These are phyloP conservation scores for Caenorhabditis sp. DNA, from an alignment of 2,888 invertebrate genomes.

Conservation along the genomic window DNA sequence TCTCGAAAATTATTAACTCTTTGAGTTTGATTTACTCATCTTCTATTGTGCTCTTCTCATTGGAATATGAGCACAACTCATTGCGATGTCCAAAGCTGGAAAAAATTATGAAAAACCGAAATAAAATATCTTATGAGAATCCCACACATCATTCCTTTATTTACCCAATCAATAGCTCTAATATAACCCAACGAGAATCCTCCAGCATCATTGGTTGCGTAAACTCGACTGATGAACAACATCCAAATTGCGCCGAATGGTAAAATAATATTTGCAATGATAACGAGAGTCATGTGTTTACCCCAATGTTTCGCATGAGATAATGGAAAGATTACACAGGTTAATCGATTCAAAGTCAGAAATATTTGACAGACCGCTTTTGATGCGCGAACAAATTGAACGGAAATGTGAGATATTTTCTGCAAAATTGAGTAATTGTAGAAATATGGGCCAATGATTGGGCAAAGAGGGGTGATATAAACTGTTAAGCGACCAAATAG, in stretches of 20 bases:
- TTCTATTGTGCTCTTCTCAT: too few species aligned
- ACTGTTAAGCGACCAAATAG: neutral
- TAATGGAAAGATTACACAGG: constrained; percentile 16
- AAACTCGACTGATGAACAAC: too few species aligned
- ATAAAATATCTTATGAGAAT: too few species aligned
- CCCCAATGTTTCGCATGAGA: constrained; percentile 10
- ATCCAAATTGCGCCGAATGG: constrained; percentile 11
- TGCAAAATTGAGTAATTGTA: neutral
- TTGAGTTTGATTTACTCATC: too few species aligned
- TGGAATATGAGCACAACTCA: too few species aligned
- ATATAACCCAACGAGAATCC: too few species aligned
- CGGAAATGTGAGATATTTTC: neutral
- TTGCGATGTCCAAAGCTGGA: too few species aligned
- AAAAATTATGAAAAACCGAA: too few species aligned
- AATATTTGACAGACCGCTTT: constrained; percentile 14
- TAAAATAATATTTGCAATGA: neutral
- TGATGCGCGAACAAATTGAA: neutral
- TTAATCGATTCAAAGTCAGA: constrained; percentile 13
- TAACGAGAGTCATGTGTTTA: neutral
- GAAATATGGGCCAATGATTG: constrained; percentile 3
- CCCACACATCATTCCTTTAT: too few species aligned
- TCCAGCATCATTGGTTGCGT: too few species aligned
- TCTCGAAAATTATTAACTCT: too few species aligned
- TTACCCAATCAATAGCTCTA: too few species aligned
- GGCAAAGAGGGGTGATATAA: neutral